These are phyloP conservation scores for Champsocephalus gunnari DNA, from an alignment of 2,797 vertebrate genomes.

Conservation along the genomic window DNA sequence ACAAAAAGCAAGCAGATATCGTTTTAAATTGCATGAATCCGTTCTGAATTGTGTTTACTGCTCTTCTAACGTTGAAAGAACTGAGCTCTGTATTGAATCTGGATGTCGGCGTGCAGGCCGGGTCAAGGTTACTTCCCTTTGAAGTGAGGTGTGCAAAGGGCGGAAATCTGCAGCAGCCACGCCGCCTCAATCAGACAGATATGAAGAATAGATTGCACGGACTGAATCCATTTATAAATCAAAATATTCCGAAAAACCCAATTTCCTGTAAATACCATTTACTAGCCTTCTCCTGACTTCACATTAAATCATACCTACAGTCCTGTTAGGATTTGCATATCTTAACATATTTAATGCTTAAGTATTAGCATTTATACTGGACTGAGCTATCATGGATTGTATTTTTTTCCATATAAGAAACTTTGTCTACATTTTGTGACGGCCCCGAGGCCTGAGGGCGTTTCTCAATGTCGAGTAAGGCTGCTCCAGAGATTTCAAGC, in stretches of 20 bases:
- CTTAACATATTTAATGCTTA: neutral
- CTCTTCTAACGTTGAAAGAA: constrained; percentile 44
- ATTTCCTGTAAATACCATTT: neutral
- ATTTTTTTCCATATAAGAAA: neutral
- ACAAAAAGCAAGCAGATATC: constrained; percentile 12
- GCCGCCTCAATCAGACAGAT: neutral
- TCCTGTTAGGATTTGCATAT: neutral
- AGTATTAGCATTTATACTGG: neutral
- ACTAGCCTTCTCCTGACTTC: neutral
- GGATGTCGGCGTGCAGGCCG: neutral
- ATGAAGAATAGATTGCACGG: neutral
- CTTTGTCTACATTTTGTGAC: too few species aligned
- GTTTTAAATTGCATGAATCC: constrained; percentile 18
- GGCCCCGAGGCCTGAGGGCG: too few species aligned
- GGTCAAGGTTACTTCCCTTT: constrained; percentile 45
- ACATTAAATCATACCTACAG: neutral
- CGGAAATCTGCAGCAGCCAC: neutral
- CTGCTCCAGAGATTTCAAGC: too few species aligned
- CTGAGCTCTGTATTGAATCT: constrained; percentile 15
- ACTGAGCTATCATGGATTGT: neutral
- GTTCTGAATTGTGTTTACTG: constrained; percentile 31
- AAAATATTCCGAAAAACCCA: neutral
- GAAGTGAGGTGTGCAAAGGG: constrained; percentile 1
- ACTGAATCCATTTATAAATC: neutral
- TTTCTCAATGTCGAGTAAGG: too few species aligned